Conservation (phyloP, 2,113 vertebrate genomes). For the Apeltes quadracus region DNA sequence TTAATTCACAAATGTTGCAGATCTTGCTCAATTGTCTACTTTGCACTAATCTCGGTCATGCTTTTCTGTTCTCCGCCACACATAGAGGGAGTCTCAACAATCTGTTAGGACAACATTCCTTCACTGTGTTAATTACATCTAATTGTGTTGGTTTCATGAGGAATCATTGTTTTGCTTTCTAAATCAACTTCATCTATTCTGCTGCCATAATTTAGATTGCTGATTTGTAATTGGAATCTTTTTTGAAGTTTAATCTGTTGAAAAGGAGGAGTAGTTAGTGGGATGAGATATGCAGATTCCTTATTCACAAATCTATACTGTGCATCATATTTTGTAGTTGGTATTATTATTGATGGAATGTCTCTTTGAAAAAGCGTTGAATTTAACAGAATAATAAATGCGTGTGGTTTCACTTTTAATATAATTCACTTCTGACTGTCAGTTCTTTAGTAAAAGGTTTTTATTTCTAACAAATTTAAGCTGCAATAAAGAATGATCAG, state of each 20-base stretch:
- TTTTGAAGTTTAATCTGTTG: constrained; percentile 41
- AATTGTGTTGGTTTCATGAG: constrained; percentile 57
- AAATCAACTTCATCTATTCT: constrained; percentile 54
- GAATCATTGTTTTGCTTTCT: constrained; percentile 57
- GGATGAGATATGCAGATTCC: constrained; percentile 22
- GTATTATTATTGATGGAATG: constrained; percentile 18
- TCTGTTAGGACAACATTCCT: constrained; percentile 64
- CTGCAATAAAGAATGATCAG: constrained; percentile 38
- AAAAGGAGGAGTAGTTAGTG: constrained; percentile 41
- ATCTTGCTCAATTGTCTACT: constrained; percentile 38
- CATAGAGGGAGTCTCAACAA: constrained; percentile 41
- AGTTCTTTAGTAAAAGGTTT: constrained; percentile 25
- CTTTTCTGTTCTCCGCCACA: constrained; percentile 33
- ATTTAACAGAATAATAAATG: background rate
- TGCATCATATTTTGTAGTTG: constrained; percentile 24
- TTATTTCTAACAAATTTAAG: constrained; percentile 53
- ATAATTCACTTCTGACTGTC: background rate
- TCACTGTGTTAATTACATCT: constrained; percentile 59
- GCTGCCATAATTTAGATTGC: constrained; percentile 49
- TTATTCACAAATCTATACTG: constrained; percentile 40
- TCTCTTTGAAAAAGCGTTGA: background rate
- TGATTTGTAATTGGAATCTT: constrained; percentile 58
- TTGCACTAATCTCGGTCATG: constrained; percentile 50
- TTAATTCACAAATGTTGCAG: constrained; percentile 50
- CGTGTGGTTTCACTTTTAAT: background rate